Percentiles rank a stretch among this genome's conserved stretches.
phyloP scores from a whole-genome alignment of 2,113 vertebrate genomes.

The Caretta caretta region DNA sequence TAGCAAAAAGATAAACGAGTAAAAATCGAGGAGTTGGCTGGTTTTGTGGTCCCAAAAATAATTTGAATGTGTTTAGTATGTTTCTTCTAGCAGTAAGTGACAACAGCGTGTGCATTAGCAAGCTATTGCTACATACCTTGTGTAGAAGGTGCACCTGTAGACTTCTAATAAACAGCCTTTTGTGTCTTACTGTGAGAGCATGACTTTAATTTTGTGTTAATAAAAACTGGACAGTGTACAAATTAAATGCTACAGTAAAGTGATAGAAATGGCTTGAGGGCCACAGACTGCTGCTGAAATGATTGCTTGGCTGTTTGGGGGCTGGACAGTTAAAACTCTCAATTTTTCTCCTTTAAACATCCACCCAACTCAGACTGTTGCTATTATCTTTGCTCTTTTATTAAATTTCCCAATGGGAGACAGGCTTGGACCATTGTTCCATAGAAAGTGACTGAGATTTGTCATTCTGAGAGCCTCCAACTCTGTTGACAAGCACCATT shows the following conservation, averaged over 20 bases:
- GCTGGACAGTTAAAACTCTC: background rate
- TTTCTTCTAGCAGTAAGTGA: background rate
- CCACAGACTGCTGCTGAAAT: background rate
- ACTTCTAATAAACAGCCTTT: background rate
- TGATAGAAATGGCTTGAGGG: background rate
- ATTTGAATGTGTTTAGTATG: background rate
- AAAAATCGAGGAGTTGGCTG: background rate
- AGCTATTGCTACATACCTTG: background rate
- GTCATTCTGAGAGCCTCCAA: background rate
- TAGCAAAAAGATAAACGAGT: background rate
- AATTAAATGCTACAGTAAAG: background rate
- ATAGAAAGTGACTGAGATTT: background rate
- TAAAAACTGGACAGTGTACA: background rate
- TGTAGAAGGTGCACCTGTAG: background rate
- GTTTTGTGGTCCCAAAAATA: background rate
- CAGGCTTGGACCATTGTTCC: background rate
- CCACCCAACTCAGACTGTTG: background rate
- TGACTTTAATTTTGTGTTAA: background rate
- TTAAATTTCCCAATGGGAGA: background rate
- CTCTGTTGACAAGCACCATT: rapidly evolving
- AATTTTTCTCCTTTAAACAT: background rate
- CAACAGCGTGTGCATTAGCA: background rate
- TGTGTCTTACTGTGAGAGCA: background rate
- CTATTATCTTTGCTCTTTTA: background rate
- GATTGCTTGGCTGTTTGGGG: background rate